Conservation (phyloP, 37 sponge, comb jelly and placozoan species). For the Spongia lamella region DNA sequence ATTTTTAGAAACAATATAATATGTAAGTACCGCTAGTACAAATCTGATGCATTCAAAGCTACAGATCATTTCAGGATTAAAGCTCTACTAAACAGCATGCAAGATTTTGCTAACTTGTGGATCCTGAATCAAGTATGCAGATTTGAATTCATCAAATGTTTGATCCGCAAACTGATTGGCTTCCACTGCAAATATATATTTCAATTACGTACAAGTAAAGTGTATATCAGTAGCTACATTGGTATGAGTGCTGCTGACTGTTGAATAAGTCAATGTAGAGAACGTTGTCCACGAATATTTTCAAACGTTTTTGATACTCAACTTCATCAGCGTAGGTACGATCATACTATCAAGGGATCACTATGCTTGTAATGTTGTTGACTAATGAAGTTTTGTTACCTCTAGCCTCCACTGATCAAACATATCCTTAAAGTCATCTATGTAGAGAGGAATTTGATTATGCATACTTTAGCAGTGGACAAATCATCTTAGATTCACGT, state of each 20-base stretch:
- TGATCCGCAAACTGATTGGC: constrained; percentile 58
- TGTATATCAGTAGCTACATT: constrained; percentile 12
- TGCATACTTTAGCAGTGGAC: too few species aligned
- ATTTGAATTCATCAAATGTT: constrained; percentile 62
- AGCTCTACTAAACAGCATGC: neutral
- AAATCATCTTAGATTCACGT: too few species aligned
- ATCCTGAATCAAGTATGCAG: constrained; percentile 24
- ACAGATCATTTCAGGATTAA: neutral
- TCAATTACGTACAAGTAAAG: neutral
- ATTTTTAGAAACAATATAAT: neutral
- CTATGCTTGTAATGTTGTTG: too few species aligned
- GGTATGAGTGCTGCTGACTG: constrained; percentile 18
- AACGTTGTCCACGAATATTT: constrained; percentile 30
- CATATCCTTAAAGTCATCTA: too few species aligned
- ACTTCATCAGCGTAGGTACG: constrained; percentile 26
- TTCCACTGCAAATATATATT: constrained; percentile 37
- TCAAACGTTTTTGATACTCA: constrained; percentile 38
- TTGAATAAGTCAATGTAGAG: constrained; percentile 28
- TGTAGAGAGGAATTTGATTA: too few species aligned
- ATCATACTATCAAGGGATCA: constrained; percentile 12
- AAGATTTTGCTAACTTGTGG: constrained; percentile 37
- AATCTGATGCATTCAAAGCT: neutral
- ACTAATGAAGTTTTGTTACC: too few species aligned
- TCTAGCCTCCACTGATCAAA: too few species aligned
- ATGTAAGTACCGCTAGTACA: neutral